These are phyloP conservation scores for Monoplex corrugatus DNA, from an alignment of 2,888 invertebrate species.

Conservation along the genomic window DNA sequence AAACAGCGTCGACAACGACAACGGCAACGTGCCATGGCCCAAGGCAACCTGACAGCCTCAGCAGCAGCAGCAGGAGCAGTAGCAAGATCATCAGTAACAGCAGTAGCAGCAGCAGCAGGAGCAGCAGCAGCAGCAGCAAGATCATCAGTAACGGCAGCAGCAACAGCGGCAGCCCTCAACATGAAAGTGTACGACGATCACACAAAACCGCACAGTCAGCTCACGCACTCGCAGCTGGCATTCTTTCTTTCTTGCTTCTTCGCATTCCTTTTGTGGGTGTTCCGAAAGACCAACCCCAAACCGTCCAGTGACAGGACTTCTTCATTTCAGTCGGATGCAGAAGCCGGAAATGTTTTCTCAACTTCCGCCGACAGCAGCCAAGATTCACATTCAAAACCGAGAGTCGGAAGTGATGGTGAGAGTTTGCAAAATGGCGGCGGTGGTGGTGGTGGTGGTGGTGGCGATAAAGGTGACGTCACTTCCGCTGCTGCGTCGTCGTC, in stretches of 20 bases:
- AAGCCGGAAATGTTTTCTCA: too few relatives aligned
- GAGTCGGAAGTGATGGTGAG: neutral
- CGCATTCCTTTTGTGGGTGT: conserved; percentile 52
- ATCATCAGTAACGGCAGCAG: neutral
- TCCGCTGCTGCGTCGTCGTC: neutral
- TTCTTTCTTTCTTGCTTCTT: conserved; percentile 58
- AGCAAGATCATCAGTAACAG: neutral
- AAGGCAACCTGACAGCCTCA: neutral
- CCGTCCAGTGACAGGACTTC: neutral
- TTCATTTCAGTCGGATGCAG: neutral
- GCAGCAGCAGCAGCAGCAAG: neutral
- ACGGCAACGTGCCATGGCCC: too few relatives aligned
- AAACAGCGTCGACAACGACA: too few relatives aligned
- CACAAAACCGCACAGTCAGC: conserved; percentile 59
- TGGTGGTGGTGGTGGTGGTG: neutral
- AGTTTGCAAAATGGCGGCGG: neutral
- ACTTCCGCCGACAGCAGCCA: too few relatives aligned
- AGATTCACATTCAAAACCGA: too few relatives aligned
- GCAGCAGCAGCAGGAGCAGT: neutral
- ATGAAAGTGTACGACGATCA: conserved; percentile 52
- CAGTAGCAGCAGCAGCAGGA: too few relatives aligned
- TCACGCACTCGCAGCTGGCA: conserved; percentile 60
- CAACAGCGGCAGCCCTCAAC: neutral
- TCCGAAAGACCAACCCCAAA: neutral
- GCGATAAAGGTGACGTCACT: neutral